Evolutionary conservation across 2,888 invertebrate genomes (phyloP), one percentile per base, ranked within the genome.

Genomic region (Lacanobia wlatinum): DNA sequence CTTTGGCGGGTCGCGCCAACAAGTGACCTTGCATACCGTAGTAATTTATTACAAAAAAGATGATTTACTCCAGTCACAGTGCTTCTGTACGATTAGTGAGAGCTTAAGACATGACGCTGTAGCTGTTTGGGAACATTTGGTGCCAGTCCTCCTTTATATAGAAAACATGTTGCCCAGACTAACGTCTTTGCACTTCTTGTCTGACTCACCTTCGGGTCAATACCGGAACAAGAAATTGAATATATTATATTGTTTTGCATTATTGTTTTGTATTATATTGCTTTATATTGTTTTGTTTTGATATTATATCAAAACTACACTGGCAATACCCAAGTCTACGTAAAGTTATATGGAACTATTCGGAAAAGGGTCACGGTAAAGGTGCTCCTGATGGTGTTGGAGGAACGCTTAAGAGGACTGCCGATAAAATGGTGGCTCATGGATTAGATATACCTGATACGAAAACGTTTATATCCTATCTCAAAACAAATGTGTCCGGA

Each of bases 11-110:
- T 59, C 53, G 16, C 66, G 82, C 16, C 61, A 58, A 21, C 73
- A 79, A 69, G 23, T 82, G 21, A 70, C 70, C n/a, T 43, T 79
- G 34, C 77, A 80, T 58, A 80, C 75, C 28, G 72, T 60, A n/a
- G 82, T 82, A 21, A 61, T 80, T 40, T 81, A 43, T 43, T 43
- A 43, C 43, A 43, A 80, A 60, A 60, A 60, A 60, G 23, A 61
- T 67, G 68, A 66, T 55, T 52, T 48, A 60, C 43, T 59, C 16
- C 46, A 58, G 62, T 50, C 58, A 59, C 58, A 66, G 56, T 66
- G 48, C 18, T 75, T 69, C 58, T 80, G 77, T 50, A 73, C 77
- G 14, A 43, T 77, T 18, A 75, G 77, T 55, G 58, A 76, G 53
- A 55, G 43, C 43, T 43, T 43, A 5, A 43, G 14, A n/a, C 76